Evolutionary conservation across 2,797 vertebrate species (phyloP), one percentile per base, ranked within the genome.

Genomic region (Chaetophractus vellerosus): DNA sequence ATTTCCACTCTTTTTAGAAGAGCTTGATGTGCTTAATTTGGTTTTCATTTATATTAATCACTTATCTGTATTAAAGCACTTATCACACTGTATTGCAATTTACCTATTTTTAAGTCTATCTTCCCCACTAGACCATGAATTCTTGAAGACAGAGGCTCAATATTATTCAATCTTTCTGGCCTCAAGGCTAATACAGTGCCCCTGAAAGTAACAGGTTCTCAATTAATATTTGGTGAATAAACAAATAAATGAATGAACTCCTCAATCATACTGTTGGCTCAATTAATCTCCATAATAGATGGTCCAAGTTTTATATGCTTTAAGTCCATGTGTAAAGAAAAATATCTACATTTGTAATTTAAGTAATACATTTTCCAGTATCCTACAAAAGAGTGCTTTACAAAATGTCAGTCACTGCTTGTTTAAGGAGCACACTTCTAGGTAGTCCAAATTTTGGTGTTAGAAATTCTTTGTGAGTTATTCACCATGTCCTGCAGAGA

Each of bases 21-120:
- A 90, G 83, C 88, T 97, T 97, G 97, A 97, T 96, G 66, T 90
- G 87, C 90, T 93, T 97, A 98, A 97, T 97, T 98, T 97, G 85
- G 36, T 90, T 94, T 96, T 96, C 96, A 97, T 96, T 98, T 96
- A 87, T 95, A 94, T 97, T 97, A 97, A 97, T 97, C 93, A 97
- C 95, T 96, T 96, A 95, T 94, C 93, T 95, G 87, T 94, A 81
- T 97, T 94, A 96, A 97, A 96, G 93, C 91, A 97, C 90, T 97
- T 96, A 96, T 93, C 96, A 97, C 86, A 94, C 64, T 95, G 95
- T 85, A 93, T 95, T 96, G 36, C 82, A 95, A 97, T 97, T 96
- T 97, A 96, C 97, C 95, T 97, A 97, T 97, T 96, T 97, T 92
- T 96, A 97, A 1, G 1, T 96, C 92, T 94, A 18, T 94, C 63